Evolutionary conservation across 2,797 vertebrate species (phyloP).

Genomic region (Poeciliopsis gracilis): DNA sequence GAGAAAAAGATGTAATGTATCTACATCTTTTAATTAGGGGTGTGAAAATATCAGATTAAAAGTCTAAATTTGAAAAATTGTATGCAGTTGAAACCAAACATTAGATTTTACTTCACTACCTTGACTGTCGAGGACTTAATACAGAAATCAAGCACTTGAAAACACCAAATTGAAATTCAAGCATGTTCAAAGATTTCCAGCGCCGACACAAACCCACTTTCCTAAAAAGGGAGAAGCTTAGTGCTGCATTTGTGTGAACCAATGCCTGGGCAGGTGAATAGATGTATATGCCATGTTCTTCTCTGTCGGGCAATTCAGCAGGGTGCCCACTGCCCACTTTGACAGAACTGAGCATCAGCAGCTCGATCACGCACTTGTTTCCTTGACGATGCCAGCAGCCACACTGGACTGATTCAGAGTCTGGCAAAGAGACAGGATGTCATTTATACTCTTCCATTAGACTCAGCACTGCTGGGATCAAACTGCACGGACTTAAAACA

Average conservation of each 20-base stretch:
- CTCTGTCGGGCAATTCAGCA: conserved; percentile 29
- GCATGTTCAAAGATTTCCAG: no score
- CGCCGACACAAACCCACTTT: no score
- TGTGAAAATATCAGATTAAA: no score
- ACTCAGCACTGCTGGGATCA: conserved; percentile 13
- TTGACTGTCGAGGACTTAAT: no score
- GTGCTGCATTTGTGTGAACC: background rate
- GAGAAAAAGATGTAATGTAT: no score
- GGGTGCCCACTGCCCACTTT: conserved; percentile 48
- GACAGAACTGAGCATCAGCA: conserved; percentile 68
- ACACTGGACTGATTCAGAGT: conserved; percentile 53
- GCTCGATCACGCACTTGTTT: conserved; percentile 72
- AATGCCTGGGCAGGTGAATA: conserved; percentile 29
- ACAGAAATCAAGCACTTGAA: no score
- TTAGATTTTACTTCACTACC: no score
- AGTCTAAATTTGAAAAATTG: no score
- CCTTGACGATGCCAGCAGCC: conserved; percentile 69
- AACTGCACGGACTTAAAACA: conserved; percentile 24
- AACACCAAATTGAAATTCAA: no score
- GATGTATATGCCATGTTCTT: conserved; percentile 28
- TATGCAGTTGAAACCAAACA: no score
- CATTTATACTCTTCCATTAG: conserved; percentile 50
- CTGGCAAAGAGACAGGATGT: conserved; percentile 54
- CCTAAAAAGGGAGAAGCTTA: background rate
- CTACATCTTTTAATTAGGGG: no score